Conservation (phyloP, 1,140 invertebrate species). For the Drosophila nigrodunni region DNA sequence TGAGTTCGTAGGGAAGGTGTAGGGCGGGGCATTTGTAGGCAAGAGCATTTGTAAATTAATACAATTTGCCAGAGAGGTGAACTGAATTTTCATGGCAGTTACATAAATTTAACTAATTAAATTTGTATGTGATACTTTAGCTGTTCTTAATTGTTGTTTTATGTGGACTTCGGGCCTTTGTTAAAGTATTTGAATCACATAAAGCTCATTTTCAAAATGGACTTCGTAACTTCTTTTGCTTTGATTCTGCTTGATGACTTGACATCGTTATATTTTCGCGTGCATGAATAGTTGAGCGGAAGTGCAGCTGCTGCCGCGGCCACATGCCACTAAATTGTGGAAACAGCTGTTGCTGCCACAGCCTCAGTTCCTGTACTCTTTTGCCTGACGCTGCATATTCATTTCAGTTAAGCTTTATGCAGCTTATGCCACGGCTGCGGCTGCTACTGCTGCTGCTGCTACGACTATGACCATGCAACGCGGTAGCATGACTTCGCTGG, state of each 20-base stretch:
- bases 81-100: no score
- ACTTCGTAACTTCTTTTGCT: not conserved
- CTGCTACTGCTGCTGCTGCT: conserved; percentile 26
- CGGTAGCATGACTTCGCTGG: not conserved
- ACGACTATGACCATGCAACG: conserved; percentile 19
- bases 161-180: no score
- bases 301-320: conserved; percentile 17
- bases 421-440: conserved; percentile 58
- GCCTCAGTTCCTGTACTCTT: not conserved
- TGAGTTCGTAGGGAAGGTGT: not conserved
- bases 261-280: conserved; percentile 1
- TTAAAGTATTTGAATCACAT: not conserved
- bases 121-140: not conserved
- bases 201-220: no score
- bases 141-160: not conserved
- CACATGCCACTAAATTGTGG: conserved; percentile 72
- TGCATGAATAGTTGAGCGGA: conserved; percentile 10
- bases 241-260: conserved; percentile 3
- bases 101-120: conserved; percentile 7
- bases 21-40: no score
- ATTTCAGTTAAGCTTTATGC: conserved; percentile 29
- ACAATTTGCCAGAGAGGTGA: conserved; percentile 32
- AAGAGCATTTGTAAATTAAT: conserved; percentile 28
- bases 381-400: conserved; percentile 23
- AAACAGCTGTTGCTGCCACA: conserved; percentile 49